phyloP scores from a whole-genome alignment of 2,113 vertebrate genomes.

The Anser cygnoides region DNA sequence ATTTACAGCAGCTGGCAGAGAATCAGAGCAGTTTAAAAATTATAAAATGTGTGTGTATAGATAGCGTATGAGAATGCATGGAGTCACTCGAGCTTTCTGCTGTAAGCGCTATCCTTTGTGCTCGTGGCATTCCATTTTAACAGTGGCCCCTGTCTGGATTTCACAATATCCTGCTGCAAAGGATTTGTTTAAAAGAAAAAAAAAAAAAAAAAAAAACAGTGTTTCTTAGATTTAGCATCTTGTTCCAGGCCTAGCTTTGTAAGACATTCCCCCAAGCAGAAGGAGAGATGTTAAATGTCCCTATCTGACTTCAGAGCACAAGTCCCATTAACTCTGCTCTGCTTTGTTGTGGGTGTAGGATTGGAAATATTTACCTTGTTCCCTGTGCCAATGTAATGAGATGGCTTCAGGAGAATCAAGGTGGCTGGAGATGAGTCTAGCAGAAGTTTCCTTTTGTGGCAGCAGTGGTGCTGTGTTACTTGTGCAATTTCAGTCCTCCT shows the following conservation, averaged over 20 bases:
- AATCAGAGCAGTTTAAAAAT: conserved; percentile 61
- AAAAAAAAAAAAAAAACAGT: not conserved
- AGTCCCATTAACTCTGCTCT: not conserved
- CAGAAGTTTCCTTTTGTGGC: not conserved
- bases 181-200: not conserved
- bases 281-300: not conserved
- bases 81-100: not conserved
- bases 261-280: not conserved
- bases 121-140: not conserved
- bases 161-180: conserved; percentile 19
- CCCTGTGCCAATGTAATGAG: not conserved
- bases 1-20: conserved; percentile 42
- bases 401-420: not conserved
- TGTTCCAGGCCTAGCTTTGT: not conserved
- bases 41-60: not conserved
- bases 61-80: not conserved
- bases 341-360: not conserved
- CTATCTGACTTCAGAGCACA: not conserved
- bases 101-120: not conserved
- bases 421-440: not conserved
- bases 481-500: not conserved
- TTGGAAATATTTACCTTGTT: not conserved
- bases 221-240: conserved; percentile 6
- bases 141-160: not conserved
- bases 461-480: not conserved